Evolutionary conservation across 2,113 vertebrate genomes (phyloP), one percentile per base, ranked within the genome.

Genomic region (Orientallactaga bullata): DNA sequence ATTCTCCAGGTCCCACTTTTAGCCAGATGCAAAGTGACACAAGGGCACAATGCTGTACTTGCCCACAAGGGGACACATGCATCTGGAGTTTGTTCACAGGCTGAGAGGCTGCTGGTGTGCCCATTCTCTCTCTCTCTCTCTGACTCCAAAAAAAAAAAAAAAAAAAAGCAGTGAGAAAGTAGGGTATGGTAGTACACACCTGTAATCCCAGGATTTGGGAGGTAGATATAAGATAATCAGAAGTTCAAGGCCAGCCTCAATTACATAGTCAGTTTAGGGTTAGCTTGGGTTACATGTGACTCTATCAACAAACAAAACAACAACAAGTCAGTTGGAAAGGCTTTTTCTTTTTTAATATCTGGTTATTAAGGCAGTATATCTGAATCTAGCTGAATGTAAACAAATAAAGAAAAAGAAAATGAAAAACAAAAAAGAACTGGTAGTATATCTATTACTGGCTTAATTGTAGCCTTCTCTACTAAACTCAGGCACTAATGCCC

Each of bases 341-440:
- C 15, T 18, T 0, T 28, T n/a, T n/a, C n/a, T n/a, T 80, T 94
- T 86, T 95, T 90, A 96, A 95, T 96, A 95, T 97, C 97, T 94
- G 96, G 65, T 96, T 94, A 94, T 96, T 98, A 96, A 91, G 96
- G 94, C 95, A 95, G 91, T 94, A 95, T 79, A 95, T 79, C 95
- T 93, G 96, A 94, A 96, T 96, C 35, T 66, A 96, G 95, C 94
- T 97, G 97, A 98, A 97, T 97, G 96, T 97, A 97, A 96, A 96
- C 55, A 58, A 98, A 97, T 97, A 97, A 97, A 98, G 91, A 96
- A 90, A 87, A 96, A 97, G 32, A n/a, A 69, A 55, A 85, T 15
- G 63, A 26, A 66, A 12, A 58, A 81, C 90, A 95, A 94, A 71
- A 7, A 85, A 7, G 20, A 88, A 3, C 47, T 26, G 30, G n/a